phyloP scores from a whole-genome alignment of 2,797 vertebrate genomes.

The Rhyacichthys aspro region DNA sequence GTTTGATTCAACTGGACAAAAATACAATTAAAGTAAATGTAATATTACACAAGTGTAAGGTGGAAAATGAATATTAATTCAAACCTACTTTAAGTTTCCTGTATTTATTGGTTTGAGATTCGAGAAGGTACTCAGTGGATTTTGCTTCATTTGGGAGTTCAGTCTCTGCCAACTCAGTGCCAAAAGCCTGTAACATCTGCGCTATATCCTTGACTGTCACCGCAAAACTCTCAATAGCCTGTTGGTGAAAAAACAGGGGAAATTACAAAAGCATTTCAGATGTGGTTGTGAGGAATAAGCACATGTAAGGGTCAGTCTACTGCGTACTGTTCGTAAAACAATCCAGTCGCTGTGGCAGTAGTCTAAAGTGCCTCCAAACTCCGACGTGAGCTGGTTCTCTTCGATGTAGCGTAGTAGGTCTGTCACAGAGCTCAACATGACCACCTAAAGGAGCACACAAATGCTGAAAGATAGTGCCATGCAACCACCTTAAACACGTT shows the following conservation, averaged over 20 bases:
- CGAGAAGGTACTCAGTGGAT: slow-evolving; percentile 85
- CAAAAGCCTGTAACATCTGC: slow-evolving; percentile 94
- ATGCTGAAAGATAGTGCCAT: slow-evolving; percentile 13
- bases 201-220: slow-evolving; percentile 96
- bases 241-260: slow-evolving; percentile 15
- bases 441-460: slow-evolving; percentile 82
- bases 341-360: slow-evolving; percentile 98
- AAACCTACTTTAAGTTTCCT: slow-evolving; percentile 88
- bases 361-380: slow-evolving; percentile 95
- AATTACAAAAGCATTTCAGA: neutral
- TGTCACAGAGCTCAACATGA: slow-evolving; percentile 98
- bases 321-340: slow-evolving; percentile 90
- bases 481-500: too few relatives aligned
- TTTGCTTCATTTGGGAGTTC: slow-evolving; percentile 86
- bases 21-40: too few relatives aligned
- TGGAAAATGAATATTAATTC: neutral
- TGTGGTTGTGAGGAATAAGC: neutral
- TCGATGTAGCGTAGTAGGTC: slow-evolving; percentile 95
- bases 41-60: too few relatives aligned
- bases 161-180: slow-evolving; percentile 91
- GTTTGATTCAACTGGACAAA: neutral
- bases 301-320: neutral
- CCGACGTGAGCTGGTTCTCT: slow-evolving; percentile 93
- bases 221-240: slow-evolving; percentile 97
- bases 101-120: slow-evolving; percentile 88